These are phyloP conservation scores for Pseudomyrmex concolor DNA, from an alignment of 1,140 invertebrate genomes.

Conservation along the genomic window DNA sequence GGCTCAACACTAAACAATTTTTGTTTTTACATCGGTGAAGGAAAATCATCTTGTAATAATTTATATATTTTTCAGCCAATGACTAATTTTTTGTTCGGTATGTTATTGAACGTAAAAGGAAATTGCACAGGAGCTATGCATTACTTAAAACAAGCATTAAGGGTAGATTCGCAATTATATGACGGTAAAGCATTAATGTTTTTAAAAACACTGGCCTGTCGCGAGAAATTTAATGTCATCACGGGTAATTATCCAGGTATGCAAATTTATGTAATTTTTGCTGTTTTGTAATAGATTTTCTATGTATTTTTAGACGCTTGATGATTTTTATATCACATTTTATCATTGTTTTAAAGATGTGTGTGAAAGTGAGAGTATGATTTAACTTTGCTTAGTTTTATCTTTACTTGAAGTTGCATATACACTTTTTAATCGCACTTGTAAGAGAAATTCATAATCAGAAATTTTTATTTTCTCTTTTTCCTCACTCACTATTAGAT, in stretches of 20 bases:
- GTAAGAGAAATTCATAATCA: no score
- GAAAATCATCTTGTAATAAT: slow-evolving; percentile 34
- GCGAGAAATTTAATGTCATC: slow-evolving; percentile 76
- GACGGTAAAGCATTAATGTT: slow-evolving; percentile 85
- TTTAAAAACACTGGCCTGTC: slow-evolving; percentile 87
- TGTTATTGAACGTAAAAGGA: slow-evolving; percentile 88
- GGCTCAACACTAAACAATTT: neutral
- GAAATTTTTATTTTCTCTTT: no score
- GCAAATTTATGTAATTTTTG: slow-evolving; percentile 7
- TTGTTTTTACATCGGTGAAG: neutral
- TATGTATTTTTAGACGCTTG: neutral
- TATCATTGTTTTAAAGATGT: no score
- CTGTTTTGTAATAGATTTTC: neutral
- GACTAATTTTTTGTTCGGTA: slow-evolving; percentile 89
- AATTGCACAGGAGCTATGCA: slow-evolving; percentile 89
- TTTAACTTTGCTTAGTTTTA: no score
- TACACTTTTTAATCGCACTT: neutral
- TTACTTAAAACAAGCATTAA: slow-evolving; percentile 88
- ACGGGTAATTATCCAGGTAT: slow-evolving; percentile 39
- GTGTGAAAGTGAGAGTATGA: no score
- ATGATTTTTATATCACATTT: neutral
- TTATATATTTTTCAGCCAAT: slow-evolving; percentile 86
- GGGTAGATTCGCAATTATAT: slow-evolving; percentile 86
- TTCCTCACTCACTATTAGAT: neutral
- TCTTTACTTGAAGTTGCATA: neutral